A percentile compares a stretch with the other conserved stretches of the same genome.
Conservation (phyloP, 30 jellyfish, hydroid and myxozoan species). For the Pelagia noctiluca region DNA sequence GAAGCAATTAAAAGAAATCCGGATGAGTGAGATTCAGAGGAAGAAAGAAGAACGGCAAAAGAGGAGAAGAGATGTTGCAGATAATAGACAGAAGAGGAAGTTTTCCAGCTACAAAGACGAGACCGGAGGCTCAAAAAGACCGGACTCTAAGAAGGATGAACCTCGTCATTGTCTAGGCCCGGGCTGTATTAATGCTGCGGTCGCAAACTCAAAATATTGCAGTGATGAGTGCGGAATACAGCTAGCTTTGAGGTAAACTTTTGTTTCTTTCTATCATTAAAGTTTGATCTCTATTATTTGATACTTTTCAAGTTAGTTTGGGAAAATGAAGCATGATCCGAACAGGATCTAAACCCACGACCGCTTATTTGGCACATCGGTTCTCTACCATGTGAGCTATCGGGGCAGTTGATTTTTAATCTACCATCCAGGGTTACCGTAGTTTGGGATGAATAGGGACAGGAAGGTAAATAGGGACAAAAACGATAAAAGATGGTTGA, state of each 20-base stretch:
- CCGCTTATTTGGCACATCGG: too few species aligned
- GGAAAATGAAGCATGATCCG: too few species aligned
- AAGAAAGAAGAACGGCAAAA: constrained; percentile 47
- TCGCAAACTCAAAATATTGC: constrained; percentile 82
- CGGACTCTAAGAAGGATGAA: constrained; percentile 60
- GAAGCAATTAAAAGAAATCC: constrained; percentile 41
- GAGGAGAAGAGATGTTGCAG: constrained; percentile 40
- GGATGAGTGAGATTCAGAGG: constrained; percentile 33
- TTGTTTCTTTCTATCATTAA: neutral
- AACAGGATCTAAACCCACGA: too few species aligned
- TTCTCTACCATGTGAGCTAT: too few species aligned
- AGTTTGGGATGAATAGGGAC: too few species aligned
- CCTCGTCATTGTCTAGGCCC: constrained; percentile 97
- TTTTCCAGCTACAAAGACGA: constrained; percentile 35
- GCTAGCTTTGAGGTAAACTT: constrained; percentile 82
- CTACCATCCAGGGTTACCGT: too few species aligned
- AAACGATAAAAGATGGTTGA: too few species aligned
- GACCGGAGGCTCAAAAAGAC: constrained; percentile 41
- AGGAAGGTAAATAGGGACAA: too few species aligned
- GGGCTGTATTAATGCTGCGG: constrained; percentile 95
- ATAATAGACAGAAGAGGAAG: constrained; percentile 13
- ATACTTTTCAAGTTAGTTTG: too few species aligned
- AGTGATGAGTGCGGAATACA: constrained; percentile 97
- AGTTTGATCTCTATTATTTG: too few species aligned
- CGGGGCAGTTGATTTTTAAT: too few species aligned